Base-by-base conservation (phyloP, 2,797 vertebrate species). In the Lophotriccus pileatus region DNA sequence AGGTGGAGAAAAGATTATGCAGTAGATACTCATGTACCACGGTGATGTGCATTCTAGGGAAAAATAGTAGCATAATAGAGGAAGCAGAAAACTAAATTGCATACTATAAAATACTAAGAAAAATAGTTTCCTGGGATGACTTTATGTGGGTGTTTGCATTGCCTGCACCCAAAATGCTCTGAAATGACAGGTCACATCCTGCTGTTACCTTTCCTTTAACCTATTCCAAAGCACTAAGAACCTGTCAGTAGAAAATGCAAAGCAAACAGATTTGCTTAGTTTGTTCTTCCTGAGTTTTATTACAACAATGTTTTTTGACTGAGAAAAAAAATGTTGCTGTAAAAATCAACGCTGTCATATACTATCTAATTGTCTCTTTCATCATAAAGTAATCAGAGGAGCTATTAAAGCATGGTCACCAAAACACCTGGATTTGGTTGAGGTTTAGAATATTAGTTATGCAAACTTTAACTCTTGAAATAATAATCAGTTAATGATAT, bases 51-150 rank as follows among this genome's bases (percentile, higher is more conserved):
- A 17, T 82, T 89, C 74, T 4, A 82, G 27, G 62, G 50, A 18
- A 88, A 81, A 87, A 63, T 23, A 64, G 21, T 49, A 39, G 32
- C 79, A 90, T 66, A 91, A 84, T 5, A 84, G 70, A 88, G 70
- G 80, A 82, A 88, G 59, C 39, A 93, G 90, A 93, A 78, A 27
- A 64, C 17, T 59, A 74, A 96, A 94, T n/a, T 91, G 56, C 56
- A 77, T 53, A 44, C 30, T 66, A 34, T 36, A 88, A 84, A 84
- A 81, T 59, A 84, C 52, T 84, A 79, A 74, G 84, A 84, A 47
- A 89, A 47, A 53, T 46, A 46, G 67, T 53, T 94, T 95, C 72
- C 72, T 64, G 41, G 43, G 55, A 90, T 25, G 44, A 69, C 10
- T 88, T 80, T 43, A 49, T 46, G 69, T 8, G 21, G 21, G 14